These are phyloP conservation scores for Cassiopea xamachana DNA, from an alignment of 30 jellyfish, hydroid and myxozoan species.

Conservation along the genomic window DNA sequence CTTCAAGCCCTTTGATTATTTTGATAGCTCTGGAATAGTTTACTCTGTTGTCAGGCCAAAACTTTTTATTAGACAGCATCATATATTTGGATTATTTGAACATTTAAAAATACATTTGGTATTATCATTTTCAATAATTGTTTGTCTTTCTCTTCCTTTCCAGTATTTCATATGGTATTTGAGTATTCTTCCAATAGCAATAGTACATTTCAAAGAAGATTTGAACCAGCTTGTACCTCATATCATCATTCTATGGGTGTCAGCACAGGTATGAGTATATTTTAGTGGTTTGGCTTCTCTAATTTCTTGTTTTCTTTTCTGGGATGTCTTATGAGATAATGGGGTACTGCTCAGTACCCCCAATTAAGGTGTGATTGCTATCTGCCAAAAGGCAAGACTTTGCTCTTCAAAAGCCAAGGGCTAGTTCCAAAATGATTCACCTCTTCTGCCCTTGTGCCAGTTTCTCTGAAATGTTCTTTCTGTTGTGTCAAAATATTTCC, in stretches of 20 bases:
- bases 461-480: too few species aligned
- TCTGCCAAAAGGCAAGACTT: neutral
- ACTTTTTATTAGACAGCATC: neutral
- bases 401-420: neutral
- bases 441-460: too few species aligned
- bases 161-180: conserved; percentile 98
- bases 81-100: too few species aligned
- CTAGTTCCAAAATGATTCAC: neutral
- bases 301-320: neutral
- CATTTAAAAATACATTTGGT: too few species aligned
- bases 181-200: conserved; percentile 86
- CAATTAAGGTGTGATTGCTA: neutral
- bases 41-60: neutral
- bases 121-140: too few species aligned
- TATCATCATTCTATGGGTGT: conserved; percentile 72
- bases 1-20: too few species aligned
- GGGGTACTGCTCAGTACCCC: neutral
- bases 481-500: neutral
- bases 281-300: neutral
- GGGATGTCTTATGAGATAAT: neutral
- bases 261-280: conserved; percentile 80
- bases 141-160: neutral
- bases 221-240: neutral
- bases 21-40: too few species aligned
- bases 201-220: conserved; percentile 50